phyloP scores from a whole-genome alignment of 2,888 invertebrate species.

The Ryuthela nishihirai region DNA sequence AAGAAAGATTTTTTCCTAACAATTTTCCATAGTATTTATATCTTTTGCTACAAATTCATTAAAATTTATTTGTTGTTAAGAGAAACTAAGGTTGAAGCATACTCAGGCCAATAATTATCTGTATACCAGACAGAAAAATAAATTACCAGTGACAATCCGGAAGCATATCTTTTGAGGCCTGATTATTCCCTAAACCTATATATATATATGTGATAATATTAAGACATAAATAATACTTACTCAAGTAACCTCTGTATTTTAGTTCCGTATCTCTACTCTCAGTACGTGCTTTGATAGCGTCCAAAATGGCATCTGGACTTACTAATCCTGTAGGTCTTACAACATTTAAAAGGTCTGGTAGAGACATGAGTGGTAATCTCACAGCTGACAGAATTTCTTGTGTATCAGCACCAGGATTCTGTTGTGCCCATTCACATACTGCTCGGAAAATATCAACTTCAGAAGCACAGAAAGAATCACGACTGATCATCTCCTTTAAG shows the following conservation, averaged over 20 bases:
- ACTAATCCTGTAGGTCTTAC: constrained; percentile 85
- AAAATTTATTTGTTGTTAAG: too few species aligned
- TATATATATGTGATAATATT: too few species aligned
- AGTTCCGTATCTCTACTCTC: constrained; percentile 72
- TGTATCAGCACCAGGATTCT: constrained; percentile 63
- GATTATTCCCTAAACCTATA: too few species aligned
- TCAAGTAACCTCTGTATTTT: constrained; percentile 67
- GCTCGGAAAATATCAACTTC: constrained; percentile 94
- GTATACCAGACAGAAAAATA: too few species aligned
- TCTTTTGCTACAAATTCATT: too few species aligned
- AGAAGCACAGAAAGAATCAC: constrained; percentile 94
- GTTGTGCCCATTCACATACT: constrained; percentile 78
- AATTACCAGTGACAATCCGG: too few species aligned
- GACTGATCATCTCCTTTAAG: constrained; percentile 74
- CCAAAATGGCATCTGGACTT: constrained; percentile 83
- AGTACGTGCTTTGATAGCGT: constrained; percentile 86
- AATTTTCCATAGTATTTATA: too few species aligned
- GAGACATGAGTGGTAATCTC: constrained; percentile 80
- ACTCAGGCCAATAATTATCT: too few species aligned
- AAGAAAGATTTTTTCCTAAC: too few species aligned
- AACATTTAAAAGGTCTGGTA: constrained; percentile 79
- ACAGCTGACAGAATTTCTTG: constrained; percentile 50
- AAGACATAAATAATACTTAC: constrained; percentile 11
- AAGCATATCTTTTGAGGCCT: too few species aligned
- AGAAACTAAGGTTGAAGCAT: too few species aligned